Evolutionary conservation across 2,113 vertebrate genomes (phyloP).

Genomic region (Epinephelus moara): DNA sequence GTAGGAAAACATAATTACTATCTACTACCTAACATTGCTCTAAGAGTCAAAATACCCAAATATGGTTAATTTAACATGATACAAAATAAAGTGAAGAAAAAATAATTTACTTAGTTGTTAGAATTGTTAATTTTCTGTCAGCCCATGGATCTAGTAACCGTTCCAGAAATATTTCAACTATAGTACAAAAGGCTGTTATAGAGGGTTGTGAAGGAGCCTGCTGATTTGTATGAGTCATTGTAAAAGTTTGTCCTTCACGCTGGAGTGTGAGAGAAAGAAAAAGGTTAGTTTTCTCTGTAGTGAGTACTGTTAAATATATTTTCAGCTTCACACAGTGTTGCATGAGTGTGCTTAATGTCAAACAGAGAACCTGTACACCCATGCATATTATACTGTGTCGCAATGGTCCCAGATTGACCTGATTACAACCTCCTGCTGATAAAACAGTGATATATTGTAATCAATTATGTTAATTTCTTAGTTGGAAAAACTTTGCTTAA

Average conservation of each 20-base stretch:
- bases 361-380: not conserved
- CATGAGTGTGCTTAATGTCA: not conserved
- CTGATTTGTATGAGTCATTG: not conserved
- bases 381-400: not conserved
- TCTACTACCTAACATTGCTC: not conserved
- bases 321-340: not conserved
- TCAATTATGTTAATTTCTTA: not conserved
- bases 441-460: conserved; percentile 1
- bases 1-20: not conserved
- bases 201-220: not conserved
- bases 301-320: not conserved
- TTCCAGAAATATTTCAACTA: not conserved
- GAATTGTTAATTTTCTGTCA: not conserved
- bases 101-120: not conserved
- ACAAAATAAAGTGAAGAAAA: not conserved
- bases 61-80: no score
- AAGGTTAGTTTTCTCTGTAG: not conserved
- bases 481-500: not conserved
- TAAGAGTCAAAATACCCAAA: not conserved
- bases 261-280: not conserved
- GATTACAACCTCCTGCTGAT: conserved; percentile 8
- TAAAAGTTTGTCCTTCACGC: not conserved
- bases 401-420: not conserved
- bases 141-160: not conserved
- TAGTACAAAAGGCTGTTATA: not conserved